Evolutionary conservation across 2,888 invertebrate genomes (phyloP).

Genomic region (Hylaea fasciaria): DNA sequence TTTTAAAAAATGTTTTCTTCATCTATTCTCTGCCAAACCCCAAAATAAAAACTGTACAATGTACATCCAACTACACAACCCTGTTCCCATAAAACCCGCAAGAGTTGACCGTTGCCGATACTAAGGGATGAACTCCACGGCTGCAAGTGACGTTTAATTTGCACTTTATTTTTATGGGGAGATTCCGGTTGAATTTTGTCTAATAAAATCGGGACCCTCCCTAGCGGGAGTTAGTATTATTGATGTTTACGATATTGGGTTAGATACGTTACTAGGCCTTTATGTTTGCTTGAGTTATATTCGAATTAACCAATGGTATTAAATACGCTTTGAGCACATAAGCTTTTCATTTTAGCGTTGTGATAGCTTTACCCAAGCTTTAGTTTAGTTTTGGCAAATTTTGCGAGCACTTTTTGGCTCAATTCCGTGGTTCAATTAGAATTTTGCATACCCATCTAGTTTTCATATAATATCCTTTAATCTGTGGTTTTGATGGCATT

Average conservation of each 20-base stretch:
- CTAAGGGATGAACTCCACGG: conserved; percentile 47
- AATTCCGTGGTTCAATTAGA: no score
- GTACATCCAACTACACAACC: conserved; percentile 1
- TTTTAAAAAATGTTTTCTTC: no score
- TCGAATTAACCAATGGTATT: conserved; percentile 1
- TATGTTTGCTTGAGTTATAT: conserved; percentile 5
- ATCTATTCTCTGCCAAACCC: no score
- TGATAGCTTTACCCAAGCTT: no score
- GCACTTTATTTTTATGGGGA: conserved; percentile 53
- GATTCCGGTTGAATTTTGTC: conserved; percentile 44
- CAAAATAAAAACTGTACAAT: background rate
- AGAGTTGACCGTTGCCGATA: conserved; percentile 30
- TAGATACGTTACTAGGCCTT: conserved; percentile 12
- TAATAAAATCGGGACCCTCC: conserved; percentile 36
- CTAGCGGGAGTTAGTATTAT: conserved; percentile 38
- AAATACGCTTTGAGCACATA: background rate
- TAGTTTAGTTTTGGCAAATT: no score
- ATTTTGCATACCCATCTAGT: no score
- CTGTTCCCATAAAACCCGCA: conserved; percentile 18
- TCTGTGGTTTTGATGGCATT: no score
- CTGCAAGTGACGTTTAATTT: conserved; percentile 63
- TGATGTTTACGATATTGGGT: conserved; percentile 41
- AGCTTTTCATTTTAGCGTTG: no score
- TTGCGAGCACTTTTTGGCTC: no score
- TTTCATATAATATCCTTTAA: no score